Evolutionary conservation across 2,113 vertebrate genomes (phyloP).

Genomic region (Eurystomus gularis): DNA sequence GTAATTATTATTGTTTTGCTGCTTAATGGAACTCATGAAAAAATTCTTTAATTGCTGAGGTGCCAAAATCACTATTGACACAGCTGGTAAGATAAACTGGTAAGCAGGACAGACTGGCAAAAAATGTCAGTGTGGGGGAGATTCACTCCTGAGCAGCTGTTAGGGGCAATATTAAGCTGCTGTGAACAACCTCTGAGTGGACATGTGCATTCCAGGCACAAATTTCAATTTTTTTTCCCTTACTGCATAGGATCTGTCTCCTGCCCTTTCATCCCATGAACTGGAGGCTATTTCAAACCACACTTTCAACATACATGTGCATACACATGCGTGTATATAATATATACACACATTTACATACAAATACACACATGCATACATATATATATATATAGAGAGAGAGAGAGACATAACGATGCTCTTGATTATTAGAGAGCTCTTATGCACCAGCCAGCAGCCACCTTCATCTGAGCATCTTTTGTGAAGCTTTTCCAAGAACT

Average conservation of each 20-base stretch:
- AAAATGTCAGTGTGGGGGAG: not conserved
- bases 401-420: rapidly evolving
- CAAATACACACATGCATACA: not conserved
- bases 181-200: not conserved
- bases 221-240: not conserved
- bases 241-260: not conserved
- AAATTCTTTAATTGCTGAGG: not conserved
- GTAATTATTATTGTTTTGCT: not conserved
- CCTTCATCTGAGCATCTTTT: not conserved
- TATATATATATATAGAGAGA: too few relatives aligned
- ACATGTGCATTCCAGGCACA: not conserved
- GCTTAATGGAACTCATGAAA: not conserved
- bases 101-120: not conserved
- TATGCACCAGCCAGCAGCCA: not conserved
- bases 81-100: not conserved
- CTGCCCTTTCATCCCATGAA: not conserved
- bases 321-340: not conserved
- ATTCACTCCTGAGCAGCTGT: not conserved
- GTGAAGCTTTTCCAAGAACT: not conserved
- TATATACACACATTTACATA: not conserved
- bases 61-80: not conserved
- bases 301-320: not conserved
- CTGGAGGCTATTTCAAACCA: not conserved
- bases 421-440: not conserved
- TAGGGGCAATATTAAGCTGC: not conserved